Evolutionary conservation across 1,140 invertebrate genomes (phyloP).

Genomic region (Armadillidium nasatum): DNA sequence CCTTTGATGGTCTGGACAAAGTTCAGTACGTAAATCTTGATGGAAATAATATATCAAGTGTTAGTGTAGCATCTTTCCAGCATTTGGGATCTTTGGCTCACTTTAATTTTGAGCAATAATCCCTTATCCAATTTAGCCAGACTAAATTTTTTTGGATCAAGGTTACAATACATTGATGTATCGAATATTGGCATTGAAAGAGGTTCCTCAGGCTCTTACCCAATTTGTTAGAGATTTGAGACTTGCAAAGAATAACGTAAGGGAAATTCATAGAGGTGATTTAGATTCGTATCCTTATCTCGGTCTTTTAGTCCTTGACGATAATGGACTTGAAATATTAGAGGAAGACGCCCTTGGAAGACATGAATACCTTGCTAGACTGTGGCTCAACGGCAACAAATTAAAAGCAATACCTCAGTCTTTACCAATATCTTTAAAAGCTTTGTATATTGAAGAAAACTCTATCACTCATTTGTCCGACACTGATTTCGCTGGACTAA

Average conservation of each 20-base stretch:
- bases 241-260: conserved; percentile 69
- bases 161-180: conserved; percentile 73
- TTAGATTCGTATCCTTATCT: conserved; percentile 82
- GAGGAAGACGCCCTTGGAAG: conserved; percentile 82
- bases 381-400: conserved; percentile 72
- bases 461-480: conserved; percentile 60
- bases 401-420: conserved; percentile 63
- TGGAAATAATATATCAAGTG: conserved; percentile 64
- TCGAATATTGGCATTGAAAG: conserved; percentile 70
- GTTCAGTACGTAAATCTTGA: conserved; percentile 76
- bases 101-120: conserved; percentile 58
- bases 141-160: conserved; percentile 58
- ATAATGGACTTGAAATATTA: conserved; percentile 68
- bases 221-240: conserved; percentile 73
- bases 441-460: conserved; percentile 64
- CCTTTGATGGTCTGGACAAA: conserved; percentile 61
- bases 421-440: conserved; percentile 59
- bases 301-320: conserved; percentile 71
- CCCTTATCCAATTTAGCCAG: conserved; percentile 47
- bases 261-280: conserved; percentile 70
- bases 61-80: conserved; percentile 67
- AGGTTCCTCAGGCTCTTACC: conserved; percentile 76
- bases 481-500: conserved; percentile 65
- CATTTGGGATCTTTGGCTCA: conserved; percentile 68
- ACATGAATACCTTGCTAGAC: conserved; percentile 67